Evolutionary conservation across 2,113 vertebrate species (phyloP), one percentile per base, ranked within the genome.

Genomic region (Thymallus thymallus): DNA sequence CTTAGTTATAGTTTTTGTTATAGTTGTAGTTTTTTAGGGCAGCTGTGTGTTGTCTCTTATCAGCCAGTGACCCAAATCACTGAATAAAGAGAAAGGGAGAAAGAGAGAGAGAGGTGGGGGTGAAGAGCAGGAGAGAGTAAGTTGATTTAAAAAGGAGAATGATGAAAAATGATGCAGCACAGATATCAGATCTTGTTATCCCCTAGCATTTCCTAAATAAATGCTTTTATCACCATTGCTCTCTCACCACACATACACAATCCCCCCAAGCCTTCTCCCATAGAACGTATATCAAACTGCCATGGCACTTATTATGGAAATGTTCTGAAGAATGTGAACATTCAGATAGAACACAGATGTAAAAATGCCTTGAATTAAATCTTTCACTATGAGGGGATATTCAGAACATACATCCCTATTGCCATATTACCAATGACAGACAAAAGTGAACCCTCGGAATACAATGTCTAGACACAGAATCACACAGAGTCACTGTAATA

Each of bases 51-150:
- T 85, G 89, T 90, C 81, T 89, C 86, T 90, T 91, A 91, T 91
- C 88, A 89, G 85, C 71, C 85, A 72, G 83, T 92, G 92, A 93
- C 90, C 91, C 88, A 92, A 90, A 92, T 92, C 88, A 89, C 77
- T 76, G 89, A 91, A 90, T 80, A 81, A 82, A 85, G 74, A 89
- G 75, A 79, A 79, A 80, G 74, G 72, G 79, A 77, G 41, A 69
- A 48, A 62, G 32, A 30, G 30, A 30, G 30, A 30, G 58, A 51
- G 66, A 72, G 73, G 26, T 51, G 30, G 62, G 62, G 22, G 5
- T 20, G 68, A 12, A 55, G 62, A 18, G 22, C 7, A 30, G 35
- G 35, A 41, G 35, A 63, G 58, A 68, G 56, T 77, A 35, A 22
- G 51, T 69, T 87, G 81, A 87, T 88, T 88, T 88, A 68, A 67